Evolutionary conservation across 2,888 invertebrate genomes (phyloP).

Genomic region (Tanytarsus gracilentus): DNA sequence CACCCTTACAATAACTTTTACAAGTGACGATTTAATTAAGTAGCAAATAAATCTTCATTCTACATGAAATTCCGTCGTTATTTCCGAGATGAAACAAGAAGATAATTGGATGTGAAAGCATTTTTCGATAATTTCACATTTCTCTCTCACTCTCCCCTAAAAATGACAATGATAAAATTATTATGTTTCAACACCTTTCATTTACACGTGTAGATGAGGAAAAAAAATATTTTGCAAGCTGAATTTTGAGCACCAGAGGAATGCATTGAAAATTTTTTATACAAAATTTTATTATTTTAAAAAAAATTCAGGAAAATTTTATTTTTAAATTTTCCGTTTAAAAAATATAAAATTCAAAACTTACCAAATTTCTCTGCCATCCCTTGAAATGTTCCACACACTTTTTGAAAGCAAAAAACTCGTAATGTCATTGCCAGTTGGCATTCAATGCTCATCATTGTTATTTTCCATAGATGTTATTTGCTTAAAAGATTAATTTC

Average conservation of each 20-base stretch:
- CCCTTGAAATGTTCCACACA: too few species aligned
- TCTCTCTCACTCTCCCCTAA: neutral
- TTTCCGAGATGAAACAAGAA: neutral
- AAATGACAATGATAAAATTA: neutral
- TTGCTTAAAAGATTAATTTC: constrained; percentile 3
- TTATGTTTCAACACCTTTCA: neutral
- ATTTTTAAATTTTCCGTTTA: too few species aligned
- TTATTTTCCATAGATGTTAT: neutral
- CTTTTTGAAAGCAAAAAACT: neutral
- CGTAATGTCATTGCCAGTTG: neutral
- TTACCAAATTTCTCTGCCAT: too few species aligned
- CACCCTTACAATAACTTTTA: too few species aligned
- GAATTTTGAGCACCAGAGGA: too few species aligned
- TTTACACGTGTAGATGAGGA: neutral
- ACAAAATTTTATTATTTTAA: too few species aligned
- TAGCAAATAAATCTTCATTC: too few species aligned
- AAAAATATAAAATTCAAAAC: too few species aligned
- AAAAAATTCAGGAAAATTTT: too few species aligned
- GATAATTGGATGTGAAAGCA: constrained; percentile 20
- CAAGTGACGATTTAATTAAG: too few species aligned
- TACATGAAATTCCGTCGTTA: too few species aligned
- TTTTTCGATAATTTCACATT: neutral
- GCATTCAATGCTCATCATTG: neutral
- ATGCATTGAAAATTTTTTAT: too few species aligned
- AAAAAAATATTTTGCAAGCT: neutral